phyloP scores from a whole-genome alignment of 2,797 vertebrate species.

The Heteromormyrus szaboi region DNA sequence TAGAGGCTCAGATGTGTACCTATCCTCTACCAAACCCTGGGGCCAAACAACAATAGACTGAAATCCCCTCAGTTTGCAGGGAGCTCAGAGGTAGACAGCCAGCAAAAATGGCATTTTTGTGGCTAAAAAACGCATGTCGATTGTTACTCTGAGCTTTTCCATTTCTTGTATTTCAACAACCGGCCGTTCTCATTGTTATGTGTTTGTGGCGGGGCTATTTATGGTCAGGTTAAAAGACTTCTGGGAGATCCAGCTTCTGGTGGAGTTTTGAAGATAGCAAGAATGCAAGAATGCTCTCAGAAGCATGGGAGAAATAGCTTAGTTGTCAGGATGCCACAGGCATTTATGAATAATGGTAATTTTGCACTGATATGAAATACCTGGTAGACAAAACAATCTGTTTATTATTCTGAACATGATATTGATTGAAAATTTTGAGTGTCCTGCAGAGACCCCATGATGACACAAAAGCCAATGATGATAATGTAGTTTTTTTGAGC shows the following conservation, averaged over 20 bases:
- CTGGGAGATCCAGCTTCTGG: slow-evolving; percentile 5
- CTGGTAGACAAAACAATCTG: not conserved
- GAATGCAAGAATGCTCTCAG: slow-evolving; percentile 15
- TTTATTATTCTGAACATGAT: slow-evolving; percentile 10
- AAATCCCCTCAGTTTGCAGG: slow-evolving; percentile 50
- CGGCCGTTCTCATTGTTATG: not conserved
- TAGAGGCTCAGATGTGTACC: slow-evolving; percentile 57
- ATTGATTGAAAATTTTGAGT: slow-evolving; percentile 7
- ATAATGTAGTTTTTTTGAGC: not conserved
- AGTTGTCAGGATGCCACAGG: slow-evolving; percentile 27
- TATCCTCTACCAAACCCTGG: slow-evolving; percentile 59
- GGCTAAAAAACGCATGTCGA: not conserved
- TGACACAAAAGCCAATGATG: not conserved
- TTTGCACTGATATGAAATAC: slow-evolving; percentile 8
- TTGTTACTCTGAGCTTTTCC: not conserved
- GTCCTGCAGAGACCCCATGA: not conserved
- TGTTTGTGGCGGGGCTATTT: slow-evolving; percentile 5
- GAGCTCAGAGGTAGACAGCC: slow-evolving; percentile 48
- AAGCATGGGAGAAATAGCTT: slow-evolving; percentile 16
- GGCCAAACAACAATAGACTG: slow-evolving; percentile 56
- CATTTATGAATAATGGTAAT: slow-evolving; percentile 35
- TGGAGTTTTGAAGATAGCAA: not conserved
- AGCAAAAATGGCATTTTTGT: slow-evolving; percentile 45
- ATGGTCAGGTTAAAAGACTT: slow-evolving; percentile 6
- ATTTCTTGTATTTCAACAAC: not conserved